Base-by-base conservation (phyloP, 2,113 vertebrate genomes). In the Cheirogaleus medius region DNA sequence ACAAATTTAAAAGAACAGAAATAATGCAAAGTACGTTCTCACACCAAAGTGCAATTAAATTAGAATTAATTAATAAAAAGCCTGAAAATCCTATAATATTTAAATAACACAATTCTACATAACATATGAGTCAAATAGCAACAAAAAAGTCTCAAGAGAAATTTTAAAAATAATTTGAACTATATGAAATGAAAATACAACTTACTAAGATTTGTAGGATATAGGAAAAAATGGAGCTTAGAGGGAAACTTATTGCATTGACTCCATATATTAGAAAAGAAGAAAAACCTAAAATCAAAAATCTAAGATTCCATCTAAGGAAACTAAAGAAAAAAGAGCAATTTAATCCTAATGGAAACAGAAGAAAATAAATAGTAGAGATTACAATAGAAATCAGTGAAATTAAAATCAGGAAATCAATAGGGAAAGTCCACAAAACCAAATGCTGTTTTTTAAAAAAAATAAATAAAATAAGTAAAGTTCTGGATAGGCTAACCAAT, bases 381-480 rank as follows among this genome's bases (percentile, higher is more conserved):
- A 12, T 66, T 44, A 92, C 20, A 91, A 56, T 37, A 91, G 27
- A 66, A 84, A 88, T 47, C 39, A 84, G 37, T 58, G 14, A 90
- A 94, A 63, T 81, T 54, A 84, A 66, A 83, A 93, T 13, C 25
- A 73, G n/a, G 80, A 87, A 95, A 90, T 90, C 56, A 60, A 32
- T 34, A 54, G 25, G 83, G 68, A 81, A 87, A 74, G 8, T 12
- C 34, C 15, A 34, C 2, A 82, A 87, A 87, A 76, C 34, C 6
- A 83, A 96, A 93, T 60, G 7, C 23, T 66, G 8, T 18, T 83
- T 44, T 76, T 76, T 42, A 21, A 8, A 21, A 90, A 87, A 82
- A 15, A 76, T 83, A 52, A 87, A 49, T 90, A 77, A 34, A 92
- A 93, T 17, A 54, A 1, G 73, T 60, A 83, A 90, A 73, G 8